Base-by-base conservation (phyloP, 2,888 invertebrate genomes). In the Spisula subtruncata region DNA sequence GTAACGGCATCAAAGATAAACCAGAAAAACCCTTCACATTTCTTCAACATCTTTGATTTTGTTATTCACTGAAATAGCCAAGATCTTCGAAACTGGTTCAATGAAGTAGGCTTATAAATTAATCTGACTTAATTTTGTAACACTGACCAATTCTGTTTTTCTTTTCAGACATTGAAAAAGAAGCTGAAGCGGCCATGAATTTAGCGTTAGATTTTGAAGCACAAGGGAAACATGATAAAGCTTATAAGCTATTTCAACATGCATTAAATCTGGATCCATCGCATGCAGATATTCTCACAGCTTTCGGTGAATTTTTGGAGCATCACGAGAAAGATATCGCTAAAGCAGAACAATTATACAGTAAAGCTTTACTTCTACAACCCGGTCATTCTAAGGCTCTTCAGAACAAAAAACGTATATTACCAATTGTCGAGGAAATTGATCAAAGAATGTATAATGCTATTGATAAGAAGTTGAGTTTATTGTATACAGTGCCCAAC, bases 271-370 rank as follows among this genome's bases (percentile, higher is more conserved):
- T 99, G 71, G 98, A 99, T 20, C 99, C 99, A 0, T 98, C 98
- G 94, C 98, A 99, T 97, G 98, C 99, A 0, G 99, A 99, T 95
- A 98, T 99, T 82, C 97, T 99, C 14, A 98, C 98, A 92, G 98
- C 98, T 95, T 99, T 98, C 96, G 99, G 99, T 18, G 99, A 99
- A 97, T 99, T 99, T 96, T 97, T 99, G 88, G 99, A 99, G 97
- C 98, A 98, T 92, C 98, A 98, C 29, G 98, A 98, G 93, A 98
- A 98, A 54, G 98, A 99, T 97, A 97, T 99, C 25, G 97, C 99
- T 5, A 97, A 97, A 96, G 99, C 99, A 0, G 99, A 99, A 97
- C 98, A 98, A 96, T 97, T 98, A 95, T 99, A 99, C 96, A 96
- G 97, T 20, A 98, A 98, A 96, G 98, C 99, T 0, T 97, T 99